Evolutionary conservation across 2,113 vertebrate species (phyloP).

Genomic region (Leptosomus discolor): DNA sequence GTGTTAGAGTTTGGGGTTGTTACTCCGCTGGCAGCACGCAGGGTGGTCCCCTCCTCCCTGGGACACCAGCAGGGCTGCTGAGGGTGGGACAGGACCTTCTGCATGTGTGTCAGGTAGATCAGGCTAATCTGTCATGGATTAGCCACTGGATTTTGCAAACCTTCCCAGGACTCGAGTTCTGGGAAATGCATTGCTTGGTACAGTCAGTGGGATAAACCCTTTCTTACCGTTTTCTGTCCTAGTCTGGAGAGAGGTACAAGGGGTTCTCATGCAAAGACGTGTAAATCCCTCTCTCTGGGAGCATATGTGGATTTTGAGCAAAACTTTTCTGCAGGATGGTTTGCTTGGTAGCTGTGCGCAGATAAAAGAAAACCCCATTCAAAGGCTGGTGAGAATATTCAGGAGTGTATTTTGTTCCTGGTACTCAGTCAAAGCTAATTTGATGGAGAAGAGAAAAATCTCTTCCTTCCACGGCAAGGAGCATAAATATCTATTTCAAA

Average conservation of each 20-base stretch:
- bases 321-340: neutral
- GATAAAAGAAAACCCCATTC: neutral
- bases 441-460: neutral
- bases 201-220: neutral
- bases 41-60: neutral
- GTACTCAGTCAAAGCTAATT: neutral
- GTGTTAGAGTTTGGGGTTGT: neutral
- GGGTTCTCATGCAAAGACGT: fast-evolving
- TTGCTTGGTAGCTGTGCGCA: neutral
- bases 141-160: neutral
- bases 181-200: neutral
- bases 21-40: fast-evolving
- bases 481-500: constrained; percentile 51
- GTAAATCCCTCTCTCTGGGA: neutral
- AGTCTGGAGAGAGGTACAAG: neutral
- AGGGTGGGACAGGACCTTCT: neutral
- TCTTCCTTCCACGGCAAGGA: neutral
- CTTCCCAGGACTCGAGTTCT: neutral
- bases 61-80: neutral
- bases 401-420: neutral
- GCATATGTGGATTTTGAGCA: neutral
- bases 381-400: neutral
- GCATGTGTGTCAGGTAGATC: fast-evolving
- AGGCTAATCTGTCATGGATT: neutral
- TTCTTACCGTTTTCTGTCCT: neutral